Evolutionary conservation across 2,888 invertebrate species (phyloP), one percentile per base, ranked within the genome.

Genomic region (Chrysolina americana): DNA sequence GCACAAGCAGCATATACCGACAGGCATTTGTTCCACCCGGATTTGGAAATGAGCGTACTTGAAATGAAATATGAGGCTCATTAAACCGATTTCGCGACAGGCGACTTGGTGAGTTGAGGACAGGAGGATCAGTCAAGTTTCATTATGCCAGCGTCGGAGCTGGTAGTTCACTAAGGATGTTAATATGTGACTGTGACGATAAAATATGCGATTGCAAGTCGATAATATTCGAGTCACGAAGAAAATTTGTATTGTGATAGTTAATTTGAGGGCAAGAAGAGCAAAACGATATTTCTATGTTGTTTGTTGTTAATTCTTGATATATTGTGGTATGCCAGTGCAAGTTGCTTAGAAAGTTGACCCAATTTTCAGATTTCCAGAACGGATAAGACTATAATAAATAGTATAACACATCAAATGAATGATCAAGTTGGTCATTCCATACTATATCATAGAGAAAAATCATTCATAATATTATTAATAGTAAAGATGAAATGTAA

Each of bases 31-130:
- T 59, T 59, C n/a, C 59, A 28, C 59, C 36, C 59, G 36, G 23
- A 59, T 59, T 59, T 28, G 15, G 13, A 36, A 59, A 59, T 23
- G 59, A 36, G 23, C 28, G n/a, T 59, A 28, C 28, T 59, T 11
- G 10, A 59, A 59, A 68, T 68, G 68, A 68, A 68, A 68, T 68
- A 68, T 68, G 68, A 53, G 15, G 56, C 68, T 53, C 53, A 68
- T 68, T 68, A 56, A 41, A 68, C 41, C 19, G 68, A 50, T 53
- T 53, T 19, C 19, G 53, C 53, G 68, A 68, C 68, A 68, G 50
- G 44, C 65, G 4, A 44, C 65, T 44, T n/a, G 59, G 36, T 8
- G 21, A 59, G 28, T 36, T 59, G 15, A n/a, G 59, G 59, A 59
- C 23, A 59, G 23, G 23, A 36, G 59, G 59, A 59, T 59, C 59